Evolutionary conservation across 2,888 invertebrate genomes (phyloP).

Genomic region (Morpho achilles): DNA sequence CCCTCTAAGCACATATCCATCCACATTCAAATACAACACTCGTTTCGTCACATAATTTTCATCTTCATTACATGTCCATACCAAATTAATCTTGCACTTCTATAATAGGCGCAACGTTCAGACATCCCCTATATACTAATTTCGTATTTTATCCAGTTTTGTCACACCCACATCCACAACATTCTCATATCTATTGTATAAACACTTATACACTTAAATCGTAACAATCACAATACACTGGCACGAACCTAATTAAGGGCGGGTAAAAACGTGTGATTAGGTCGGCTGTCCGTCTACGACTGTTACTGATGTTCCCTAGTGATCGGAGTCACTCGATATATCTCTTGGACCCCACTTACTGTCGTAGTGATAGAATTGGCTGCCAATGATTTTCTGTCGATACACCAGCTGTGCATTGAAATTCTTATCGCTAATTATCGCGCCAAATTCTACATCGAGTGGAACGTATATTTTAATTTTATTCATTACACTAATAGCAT

Average conservation of each 20-base stretch:
- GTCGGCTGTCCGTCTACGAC: constrained; percentile 70
- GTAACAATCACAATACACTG: constrained; percentile 24
- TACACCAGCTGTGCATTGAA: constrained; percentile 63
- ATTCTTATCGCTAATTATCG: constrained; percentile 56
- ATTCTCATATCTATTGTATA: neutral
- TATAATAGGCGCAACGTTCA: no score
- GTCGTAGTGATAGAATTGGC: constrained; percentile 53
- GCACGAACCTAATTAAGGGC: constrained; percentile 64
- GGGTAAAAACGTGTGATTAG: constrained; percentile 64
- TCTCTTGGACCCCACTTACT: constrained; percentile 72
- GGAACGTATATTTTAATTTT: constrained; percentile 16
- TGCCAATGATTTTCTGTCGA: constrained; percentile 77
- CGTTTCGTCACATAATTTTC: no score
- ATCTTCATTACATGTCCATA: no score
- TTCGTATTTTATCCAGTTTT: no score
- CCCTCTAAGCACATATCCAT: no score
- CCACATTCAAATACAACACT: no score
- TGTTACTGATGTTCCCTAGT: constrained; percentile 51
- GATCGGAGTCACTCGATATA: constrained; percentile 69
- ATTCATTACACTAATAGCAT: no score
- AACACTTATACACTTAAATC: constrained; percentile 4
- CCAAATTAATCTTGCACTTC: no score
- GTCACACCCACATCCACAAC: no score
- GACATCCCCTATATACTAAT: no score
- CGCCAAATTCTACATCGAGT: constrained; percentile 54